Evolutionary conservation across 2,797 vertebrate species (phyloP), one percentile per base, ranked within the genome.

Genomic region (Sebastes matsubarae): DNA sequence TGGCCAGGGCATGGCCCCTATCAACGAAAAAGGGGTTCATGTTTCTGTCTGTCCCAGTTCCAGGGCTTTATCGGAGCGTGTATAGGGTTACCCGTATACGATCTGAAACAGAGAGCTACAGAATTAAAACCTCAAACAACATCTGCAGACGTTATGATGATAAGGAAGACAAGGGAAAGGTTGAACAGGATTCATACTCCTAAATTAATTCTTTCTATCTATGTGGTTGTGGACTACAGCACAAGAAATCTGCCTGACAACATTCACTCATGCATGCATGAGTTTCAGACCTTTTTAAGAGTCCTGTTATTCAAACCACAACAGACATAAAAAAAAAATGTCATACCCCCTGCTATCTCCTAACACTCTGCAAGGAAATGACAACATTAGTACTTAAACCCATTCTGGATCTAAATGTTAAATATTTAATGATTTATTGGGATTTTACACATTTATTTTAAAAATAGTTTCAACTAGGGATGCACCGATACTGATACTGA

Each of bases 31-130:
- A 59, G 3, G 29, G 57, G 52, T 30, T 82, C 36, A 46, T 80
- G 42, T 84, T 60, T 80, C 77, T 65, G 25, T 68, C 68, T 88
- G 89, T 81, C 91, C 87, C 85, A 92, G 68, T 89, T 91, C 59
- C 57, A 52, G 5, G 25, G 14, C 30, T 30, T 88, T 79, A 83
- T 83, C 58, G 3, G 29, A 63, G 25, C 0, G 42, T 38, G 13
- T 36, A 36, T 85, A 59, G 38, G 78, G 70, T 84, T 82, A 82
- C 74, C 42, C 0, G 12, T 34, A 50, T 27, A 24, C 1, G 16
- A 74, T 69, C 55, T 64, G 50, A 75, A 75, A 12, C 16, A 32
- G 22, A 66, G 69, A 73, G 57, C 36, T 25, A 34, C 29, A 67
- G 36, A 83, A 12, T 54, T 24, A 3, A 77, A 80, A 75, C 54